phyloP scores from a whole-genome alignment of 2,888 invertebrate species.

The Apodemia duryi region DNA sequence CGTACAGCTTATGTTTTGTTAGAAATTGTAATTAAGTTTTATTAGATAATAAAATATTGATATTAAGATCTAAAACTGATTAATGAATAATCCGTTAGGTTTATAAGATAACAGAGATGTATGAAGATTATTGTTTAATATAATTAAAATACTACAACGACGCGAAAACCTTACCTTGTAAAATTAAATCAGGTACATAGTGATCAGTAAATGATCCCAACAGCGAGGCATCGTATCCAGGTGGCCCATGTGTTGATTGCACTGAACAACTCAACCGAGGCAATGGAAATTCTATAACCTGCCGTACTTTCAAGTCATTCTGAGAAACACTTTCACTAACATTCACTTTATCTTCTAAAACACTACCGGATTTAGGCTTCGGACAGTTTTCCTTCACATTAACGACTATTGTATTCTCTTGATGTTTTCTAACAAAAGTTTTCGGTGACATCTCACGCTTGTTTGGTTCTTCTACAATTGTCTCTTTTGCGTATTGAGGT shows the following conservation, averaged over 20 bases:
- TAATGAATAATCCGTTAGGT: background rate
- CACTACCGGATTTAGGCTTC: constrained; percentile 19
- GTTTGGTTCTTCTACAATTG: constrained; percentile 40
- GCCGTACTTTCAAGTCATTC: constrained; percentile 48
- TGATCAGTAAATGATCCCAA: constrained; percentile 82
- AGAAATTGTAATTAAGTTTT: background rate
- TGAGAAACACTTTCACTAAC: constrained; percentile 26
- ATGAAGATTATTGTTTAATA: too few relatives aligned
- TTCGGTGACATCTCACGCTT: constrained; percentile 52
- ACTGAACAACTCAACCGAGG: constrained; percentile 44
- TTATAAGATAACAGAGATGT: too few relatives aligned
- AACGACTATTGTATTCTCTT: constrained; percentile 67
- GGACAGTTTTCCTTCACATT: constrained; percentile 38
- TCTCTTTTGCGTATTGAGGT: constrained; percentile 61
- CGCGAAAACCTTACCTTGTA: constrained; percentile 78
- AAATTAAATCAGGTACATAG: constrained; percentile 86
- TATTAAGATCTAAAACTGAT: background rate
- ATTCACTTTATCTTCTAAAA: constrained; percentile 23
- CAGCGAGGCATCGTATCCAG: constrained; percentile 80
- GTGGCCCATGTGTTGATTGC: constrained; percentile 29
- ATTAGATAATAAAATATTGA: background rate
- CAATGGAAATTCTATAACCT: constrained; percentile 79
- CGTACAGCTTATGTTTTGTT: background rate
- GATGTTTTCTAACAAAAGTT: constrained; percentile 60
- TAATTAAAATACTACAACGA: too few relatives aligned